Evolutionary conservation across 2,113 vertebrate species (phyloP).

Genomic region (Gymnarchus niloticus): DNA sequence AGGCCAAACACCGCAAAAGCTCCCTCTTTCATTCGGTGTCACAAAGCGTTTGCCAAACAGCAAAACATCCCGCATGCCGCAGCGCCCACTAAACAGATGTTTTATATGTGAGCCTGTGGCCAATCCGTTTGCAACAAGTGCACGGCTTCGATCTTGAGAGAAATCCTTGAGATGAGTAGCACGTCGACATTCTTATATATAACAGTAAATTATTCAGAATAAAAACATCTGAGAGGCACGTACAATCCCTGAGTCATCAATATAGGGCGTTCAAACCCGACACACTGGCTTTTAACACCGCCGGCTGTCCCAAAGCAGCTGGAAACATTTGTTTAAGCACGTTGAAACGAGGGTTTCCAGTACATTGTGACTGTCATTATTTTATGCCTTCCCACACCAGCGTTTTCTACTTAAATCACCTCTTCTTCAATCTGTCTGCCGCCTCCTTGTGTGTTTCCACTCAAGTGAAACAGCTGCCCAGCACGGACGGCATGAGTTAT

Average conservation of each 20-base stretch:
- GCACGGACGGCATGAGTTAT: too few species aligned
- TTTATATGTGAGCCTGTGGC: background rate
- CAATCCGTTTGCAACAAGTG: background rate
- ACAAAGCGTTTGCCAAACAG: background rate
- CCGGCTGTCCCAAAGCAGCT: too few species aligned
- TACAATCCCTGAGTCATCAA: background rate
- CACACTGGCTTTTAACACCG: background rate
- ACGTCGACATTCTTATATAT: background rate
- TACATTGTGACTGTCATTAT: background rate
- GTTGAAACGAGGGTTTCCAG: background rate
- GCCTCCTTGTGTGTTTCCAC: too few species aligned
- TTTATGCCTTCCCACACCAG: too few species aligned
- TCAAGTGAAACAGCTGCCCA: too few species aligned
- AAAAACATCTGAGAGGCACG: background rate
- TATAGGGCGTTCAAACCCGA: background rate
- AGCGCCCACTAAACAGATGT: background rate
- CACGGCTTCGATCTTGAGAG: background rate
- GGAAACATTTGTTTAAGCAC: too few species aligned
- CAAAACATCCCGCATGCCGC: background rate
- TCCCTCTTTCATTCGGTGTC: background rate
- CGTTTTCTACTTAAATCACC: too few species aligned
- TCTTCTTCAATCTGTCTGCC: too few species aligned
- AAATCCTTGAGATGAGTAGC: background rate
- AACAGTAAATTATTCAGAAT: background rate
- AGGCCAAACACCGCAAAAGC: background rate